Conservation (phyloP, 1,140 invertebrate genomes). For the Ostrea edulis region DNA sequence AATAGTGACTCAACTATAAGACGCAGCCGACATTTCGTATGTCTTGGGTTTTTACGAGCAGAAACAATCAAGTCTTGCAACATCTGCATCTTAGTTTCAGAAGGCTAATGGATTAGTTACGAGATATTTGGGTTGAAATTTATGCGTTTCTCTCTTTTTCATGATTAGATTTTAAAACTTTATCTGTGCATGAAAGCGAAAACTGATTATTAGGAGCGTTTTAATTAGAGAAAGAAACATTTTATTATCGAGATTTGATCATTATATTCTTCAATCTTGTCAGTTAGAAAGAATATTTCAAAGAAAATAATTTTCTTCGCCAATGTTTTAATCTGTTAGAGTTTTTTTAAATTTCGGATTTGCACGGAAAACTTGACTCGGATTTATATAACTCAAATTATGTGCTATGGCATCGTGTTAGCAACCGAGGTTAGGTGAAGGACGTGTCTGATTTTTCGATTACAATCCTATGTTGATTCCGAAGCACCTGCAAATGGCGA, state of each 20-base stretch:
- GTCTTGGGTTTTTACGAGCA: conserved; percentile 28
- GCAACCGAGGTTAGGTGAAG: background rate
- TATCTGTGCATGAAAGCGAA: background rate
- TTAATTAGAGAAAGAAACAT: background rate
- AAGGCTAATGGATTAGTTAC: background rate
- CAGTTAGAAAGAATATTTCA: no score
- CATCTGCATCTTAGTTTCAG: conserved; percentile 11
- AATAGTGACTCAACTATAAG: conserved; percentile 5
- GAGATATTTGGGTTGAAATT: conserved; percentile 20
- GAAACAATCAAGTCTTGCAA: conserved; percentile 31
- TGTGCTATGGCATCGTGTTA: background rate
- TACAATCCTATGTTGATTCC: conserved; percentile 32
- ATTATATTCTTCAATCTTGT: no score
- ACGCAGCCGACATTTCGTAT: conserved; percentile 19
- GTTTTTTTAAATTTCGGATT: background rate
- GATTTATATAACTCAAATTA: conserved; percentile 19
- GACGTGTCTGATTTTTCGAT: conserved; percentile 12
- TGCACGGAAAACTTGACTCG: background rate
- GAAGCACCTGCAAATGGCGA: conserved; percentile 20
- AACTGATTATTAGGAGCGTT: background rate
- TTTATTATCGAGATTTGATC: background rate
- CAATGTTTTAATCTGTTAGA: background rate
- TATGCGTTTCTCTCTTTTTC: background rate
- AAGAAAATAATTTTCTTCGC: background rate
- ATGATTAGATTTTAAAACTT: background rate